Percentiles rank a stretch among this genome's conserved stretches.
Evolutionary conservation across 2,113 vertebrate species (phyloP).

Genomic region (Penelope pileata): DNA sequence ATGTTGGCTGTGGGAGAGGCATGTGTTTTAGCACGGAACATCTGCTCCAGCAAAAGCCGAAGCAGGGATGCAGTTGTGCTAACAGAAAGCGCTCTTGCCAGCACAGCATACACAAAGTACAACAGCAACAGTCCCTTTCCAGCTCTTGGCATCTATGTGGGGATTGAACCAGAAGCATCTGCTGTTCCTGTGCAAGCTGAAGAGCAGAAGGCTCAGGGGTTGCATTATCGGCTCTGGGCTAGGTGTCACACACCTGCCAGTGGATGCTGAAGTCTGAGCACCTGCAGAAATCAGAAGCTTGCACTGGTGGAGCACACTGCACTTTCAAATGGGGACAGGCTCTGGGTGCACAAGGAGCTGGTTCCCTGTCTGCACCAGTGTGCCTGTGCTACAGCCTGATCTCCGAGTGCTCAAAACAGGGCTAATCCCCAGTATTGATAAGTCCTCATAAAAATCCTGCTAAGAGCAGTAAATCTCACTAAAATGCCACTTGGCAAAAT

Average conservation of each 20-base stretch:
- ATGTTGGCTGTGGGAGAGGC: slow-evolving; percentile 25
- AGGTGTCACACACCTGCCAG: not conserved
- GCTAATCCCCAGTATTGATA: not conserved
- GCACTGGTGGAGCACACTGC: not conserved
- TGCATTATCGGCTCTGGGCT: not conserved
- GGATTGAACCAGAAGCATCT: not conserved
- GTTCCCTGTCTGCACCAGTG: not conserved
- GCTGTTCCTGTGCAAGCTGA: not conserved
- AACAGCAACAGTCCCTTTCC: not conserved
- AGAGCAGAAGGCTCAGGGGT: not conserved
- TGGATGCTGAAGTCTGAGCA: not conserved
- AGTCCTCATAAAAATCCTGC: not conserved
- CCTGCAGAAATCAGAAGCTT: not conserved
- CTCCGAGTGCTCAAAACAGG: not conserved
- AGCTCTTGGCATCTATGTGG: not conserved
- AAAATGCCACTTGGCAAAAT: not conserved
- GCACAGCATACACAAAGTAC: not conserved
- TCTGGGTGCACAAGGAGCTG: not conserved
- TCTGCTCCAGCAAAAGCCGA: not conserved
- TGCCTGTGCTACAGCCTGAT: not conserved
- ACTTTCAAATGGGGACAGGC: not conserved
- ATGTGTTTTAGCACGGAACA: not conserved
- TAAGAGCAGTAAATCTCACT: not conserved
- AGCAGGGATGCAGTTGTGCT: not conserved
- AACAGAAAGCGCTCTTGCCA: not conserved